A percentile compares a stretch with the other conserved stretches of the same genome.
Conservation (phyloP, 2,888 invertebrate species). For the Calliopum simillimum region DNA sequence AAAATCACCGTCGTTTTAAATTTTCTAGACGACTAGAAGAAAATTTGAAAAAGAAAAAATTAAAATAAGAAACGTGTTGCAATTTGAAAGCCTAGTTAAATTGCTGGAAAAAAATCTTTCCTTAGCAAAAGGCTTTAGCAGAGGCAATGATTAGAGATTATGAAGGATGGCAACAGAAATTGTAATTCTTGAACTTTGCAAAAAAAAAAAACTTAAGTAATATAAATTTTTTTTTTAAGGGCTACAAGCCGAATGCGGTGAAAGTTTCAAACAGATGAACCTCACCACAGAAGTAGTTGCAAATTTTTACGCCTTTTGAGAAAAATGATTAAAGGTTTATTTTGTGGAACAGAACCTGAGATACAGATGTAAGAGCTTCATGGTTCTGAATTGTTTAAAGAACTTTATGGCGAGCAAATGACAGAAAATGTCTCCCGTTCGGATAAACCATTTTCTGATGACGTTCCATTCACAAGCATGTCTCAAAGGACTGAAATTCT, state of each 20-base stretch:
- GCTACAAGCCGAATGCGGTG: neutral
- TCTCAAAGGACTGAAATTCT: neutral
- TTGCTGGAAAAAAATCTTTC: neutral
- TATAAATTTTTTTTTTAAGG: neutral
- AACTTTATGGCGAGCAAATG: neutral
- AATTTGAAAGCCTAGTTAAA: neutral
- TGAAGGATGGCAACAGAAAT: constrained; percentile 4
- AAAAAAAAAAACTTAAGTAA: neutral
- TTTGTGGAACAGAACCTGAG: neutral
- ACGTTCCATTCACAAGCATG: neutral
- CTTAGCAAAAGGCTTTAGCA: neutral
- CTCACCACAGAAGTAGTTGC: neutral
- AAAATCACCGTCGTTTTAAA: no score
- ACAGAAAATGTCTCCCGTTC: neutral
- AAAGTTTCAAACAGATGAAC: neutral
- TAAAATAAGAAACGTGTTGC: neutral
- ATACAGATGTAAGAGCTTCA: neutral
- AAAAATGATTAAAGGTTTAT: neutral
- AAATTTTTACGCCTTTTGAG: neutral
- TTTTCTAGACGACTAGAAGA: no score
- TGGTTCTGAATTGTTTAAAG: neutral
- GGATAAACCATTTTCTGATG: no score
- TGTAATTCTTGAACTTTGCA: neutral
- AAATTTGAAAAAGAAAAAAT: no score
- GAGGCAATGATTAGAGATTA: neutral